Evolutionary conservation across 1,140 invertebrate species (phyloP), one percentile per base, ranked within the genome.

Genomic region (Pteromalus puparum): DNA sequence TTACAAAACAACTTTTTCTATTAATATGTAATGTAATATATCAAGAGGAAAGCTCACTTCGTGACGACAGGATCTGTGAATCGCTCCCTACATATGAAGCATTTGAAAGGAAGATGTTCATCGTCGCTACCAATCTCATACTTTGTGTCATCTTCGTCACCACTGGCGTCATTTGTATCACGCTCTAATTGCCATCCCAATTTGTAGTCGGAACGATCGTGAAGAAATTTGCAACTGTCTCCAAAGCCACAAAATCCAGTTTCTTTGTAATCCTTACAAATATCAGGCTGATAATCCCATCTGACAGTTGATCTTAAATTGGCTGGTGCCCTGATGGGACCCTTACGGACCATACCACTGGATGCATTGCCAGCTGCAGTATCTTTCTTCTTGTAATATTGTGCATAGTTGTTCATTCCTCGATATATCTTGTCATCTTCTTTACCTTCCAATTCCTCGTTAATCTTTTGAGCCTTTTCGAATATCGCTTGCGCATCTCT

Each of bases 231-330:
- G 94, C 99, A 99, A 82, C 97, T 98, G 88, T 99, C 98, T 92
- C 99, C 99, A 94, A 99, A 99, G 5, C 99, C 99, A 95, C 99
- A 99, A 93, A 98, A 99, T 5, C 99, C 99, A 42, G 99, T 99
- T 93, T 99, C 99, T 92, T 99, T 99, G 90, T 98, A 99, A 94
- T 99, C 99, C 93, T 99, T 99, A 93, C 99, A 99, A 87, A 99
- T 99, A 92, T 99, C 99, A 1, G 99, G 99, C 90, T 99, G 98
- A 93, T 99, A 99, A 92, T 99, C 99, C 99, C 99, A 99, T 91
- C 99, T 94, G 7, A 99, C 98, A 3, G 98, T 99, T 12, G 98
- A 96, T 87, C 98, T 95, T 1, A 99, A 93, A 94, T 99, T 97
- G n/a, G 98, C 96, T 0, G 98, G 98, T 2, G 98, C 98, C 90